Conservation (phyloP, 92 coral and sea anemone genomes). For the Phenganax subtilis region DNA sequence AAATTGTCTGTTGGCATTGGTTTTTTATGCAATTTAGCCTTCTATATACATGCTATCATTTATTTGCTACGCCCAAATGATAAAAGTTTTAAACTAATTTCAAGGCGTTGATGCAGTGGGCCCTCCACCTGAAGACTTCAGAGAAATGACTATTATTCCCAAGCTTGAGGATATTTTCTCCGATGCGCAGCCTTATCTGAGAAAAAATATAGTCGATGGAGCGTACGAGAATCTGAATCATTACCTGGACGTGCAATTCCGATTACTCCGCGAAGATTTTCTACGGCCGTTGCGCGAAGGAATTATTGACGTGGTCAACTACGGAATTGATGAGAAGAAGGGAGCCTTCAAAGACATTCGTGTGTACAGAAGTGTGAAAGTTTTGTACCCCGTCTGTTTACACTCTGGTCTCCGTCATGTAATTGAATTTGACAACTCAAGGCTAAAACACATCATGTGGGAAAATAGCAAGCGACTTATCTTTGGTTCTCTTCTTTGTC, state of each 20-base stretch:
- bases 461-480: conserved; percentile 91
- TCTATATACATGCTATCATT: too few relatives aligned
- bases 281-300: conserved; percentile 87
- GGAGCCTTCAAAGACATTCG: conserved; percentile 67
- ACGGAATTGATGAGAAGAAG: conserved; percentile 44
- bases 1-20: too few relatives aligned
- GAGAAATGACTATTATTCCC: conserved; percentile 70
- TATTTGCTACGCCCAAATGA: not conserved
- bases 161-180: conserved; percentile 65
- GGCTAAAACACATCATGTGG: conserved; percentile 62
- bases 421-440: conserved; percentile 64
- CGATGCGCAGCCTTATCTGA: conserved; percentile 51
- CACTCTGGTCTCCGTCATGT: conserved; percentile 52
- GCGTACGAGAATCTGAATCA: conserved; percentile 65
- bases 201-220: conserved; percentile 74
- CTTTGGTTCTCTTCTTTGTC: conserved; percentile 82
- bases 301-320: conserved; percentile 43
- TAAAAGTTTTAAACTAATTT: not conserved
- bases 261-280: conserved; percentile 86
- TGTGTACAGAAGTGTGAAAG: conserved; percentile 62
- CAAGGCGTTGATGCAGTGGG: not conserved
- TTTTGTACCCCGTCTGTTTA: conserved; percentile 64
- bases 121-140: conserved; percentile 80
- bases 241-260: conserved; percentile 90
- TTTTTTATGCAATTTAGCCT: too few relatives aligned